phyloP scores from a whole-genome alignment of 2,113 vertebrate genomes.

The Channa argus region DNA sequence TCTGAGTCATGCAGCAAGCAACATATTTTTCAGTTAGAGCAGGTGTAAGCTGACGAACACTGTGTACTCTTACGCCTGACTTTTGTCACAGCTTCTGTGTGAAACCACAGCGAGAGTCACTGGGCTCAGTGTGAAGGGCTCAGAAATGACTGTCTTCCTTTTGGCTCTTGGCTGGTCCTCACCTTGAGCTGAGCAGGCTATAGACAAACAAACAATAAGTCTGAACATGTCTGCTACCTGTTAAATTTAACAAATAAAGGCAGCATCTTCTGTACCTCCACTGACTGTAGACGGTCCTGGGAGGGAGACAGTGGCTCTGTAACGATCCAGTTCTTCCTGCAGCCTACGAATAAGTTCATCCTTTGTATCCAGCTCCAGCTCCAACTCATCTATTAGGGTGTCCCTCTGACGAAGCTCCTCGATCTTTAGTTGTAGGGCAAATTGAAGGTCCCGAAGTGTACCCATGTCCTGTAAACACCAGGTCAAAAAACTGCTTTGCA shows the following conservation, averaged over 20 bases:
- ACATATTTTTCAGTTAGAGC: constrained; percentile 3
- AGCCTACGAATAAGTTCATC: constrained; percentile 85
- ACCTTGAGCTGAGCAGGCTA: constrained; percentile 54
- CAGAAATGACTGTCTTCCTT: constrained; percentile 78
- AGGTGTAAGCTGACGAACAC: constrained; percentile 25
- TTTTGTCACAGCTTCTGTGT: constrained; percentile 79
- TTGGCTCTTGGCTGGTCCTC: constrained; percentile 67
- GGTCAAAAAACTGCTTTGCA: not conserved
- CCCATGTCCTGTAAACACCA: constrained; percentile 75
- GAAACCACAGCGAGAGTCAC: constrained; percentile 64
- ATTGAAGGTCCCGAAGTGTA: constrained; percentile 85
- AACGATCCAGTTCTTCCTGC: constrained; percentile 84
- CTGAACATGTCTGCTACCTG: not conserved
- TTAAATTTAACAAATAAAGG: constrained; percentile 1
- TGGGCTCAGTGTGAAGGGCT: constrained; percentile 70
- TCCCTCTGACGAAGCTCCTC: constrained; percentile 86
- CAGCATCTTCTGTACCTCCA: constrained; percentile 50
- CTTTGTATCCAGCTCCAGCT: constrained; percentile 84
- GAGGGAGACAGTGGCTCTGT: constrained; percentile 71
- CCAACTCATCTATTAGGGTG: constrained; percentile 84
- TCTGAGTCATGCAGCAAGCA: constrained; percentile 5
- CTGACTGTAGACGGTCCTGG: constrained; percentile 64
- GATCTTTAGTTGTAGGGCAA: constrained; percentile 84
- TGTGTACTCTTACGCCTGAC: constrained; percentile 73
- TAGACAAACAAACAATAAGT: not conserved